Evolutionary conservation across 2,888 invertebrate genomes (phyloP).

Genomic region (Xanthia togata): DNA sequence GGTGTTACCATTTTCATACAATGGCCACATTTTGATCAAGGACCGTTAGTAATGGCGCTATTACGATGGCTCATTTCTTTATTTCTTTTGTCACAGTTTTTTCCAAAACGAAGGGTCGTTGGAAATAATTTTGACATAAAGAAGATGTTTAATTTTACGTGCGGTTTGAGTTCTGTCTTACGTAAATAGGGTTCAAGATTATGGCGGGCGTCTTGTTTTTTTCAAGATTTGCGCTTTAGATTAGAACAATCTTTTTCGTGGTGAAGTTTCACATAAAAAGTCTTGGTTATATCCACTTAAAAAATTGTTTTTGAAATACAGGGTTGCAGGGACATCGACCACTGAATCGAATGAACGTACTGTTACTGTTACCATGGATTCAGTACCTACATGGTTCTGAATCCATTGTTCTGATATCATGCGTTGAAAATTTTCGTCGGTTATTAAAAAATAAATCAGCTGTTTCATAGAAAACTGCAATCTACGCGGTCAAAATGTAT

Average conservation of each 20-base stretch:
- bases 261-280: too few relatives aligned
- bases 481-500: too few relatives aligned
- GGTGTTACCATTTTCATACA: slow-evolving; percentile 75
- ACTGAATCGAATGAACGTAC: too few relatives aligned
- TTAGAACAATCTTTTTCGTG: background rate
- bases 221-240: background rate
- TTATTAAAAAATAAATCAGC: too few relatives aligned
- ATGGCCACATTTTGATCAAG: slow-evolving; percentile 72
- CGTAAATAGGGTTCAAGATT: slow-evolving; percentile 39
- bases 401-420: too few relatives aligned
- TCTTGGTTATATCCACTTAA: too few relatives aligned
- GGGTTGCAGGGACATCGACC: too few relatives aligned
- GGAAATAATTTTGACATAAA: slow-evolving; percentile 60
- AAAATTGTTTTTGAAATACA: background rate
- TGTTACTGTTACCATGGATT: too few relatives aligned
- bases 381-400: too few relatives aligned
- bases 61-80: slow-evolving; percentile 63
- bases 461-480: too few relatives aligned
- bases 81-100: slow-evolving; percentile 55
- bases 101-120: slow-evolving; percentile 53
- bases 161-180: slow-evolving; percentile 39
- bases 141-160: slow-evolving; percentile 60
- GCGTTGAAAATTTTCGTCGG: too few relatives aligned
- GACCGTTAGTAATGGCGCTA: slow-evolving; percentile 69
- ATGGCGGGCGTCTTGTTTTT: background rate